Base-by-base conservation (phyloP, 2,888 invertebrate species). In the Dendrolimus pini region DNA sequence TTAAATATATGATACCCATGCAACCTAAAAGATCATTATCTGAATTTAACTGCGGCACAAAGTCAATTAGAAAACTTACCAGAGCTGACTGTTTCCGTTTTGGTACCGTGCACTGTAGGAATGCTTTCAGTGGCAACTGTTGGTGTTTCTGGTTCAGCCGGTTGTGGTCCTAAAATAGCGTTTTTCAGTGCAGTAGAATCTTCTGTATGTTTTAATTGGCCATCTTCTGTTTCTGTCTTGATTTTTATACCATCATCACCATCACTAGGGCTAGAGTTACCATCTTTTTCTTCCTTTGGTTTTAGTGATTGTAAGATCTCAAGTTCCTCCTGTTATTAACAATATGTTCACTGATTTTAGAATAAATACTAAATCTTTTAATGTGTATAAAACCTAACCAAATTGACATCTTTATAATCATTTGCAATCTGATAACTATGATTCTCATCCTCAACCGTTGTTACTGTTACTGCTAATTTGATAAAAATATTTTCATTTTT, bases 291-390 rank as follows among this genome's bases (percentile, higher is more conserved):
- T 56, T 93, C 93, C 78, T 94, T 95, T 0, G 93, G 92, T 69
- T 92, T 94, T 41, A 95, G 85, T 10, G 94, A 92, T 60, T 94
- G 93, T 56, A 95, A 92, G 7, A 94, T 92, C 68, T 94, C 94
- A 14, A 94, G 71, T 84, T 96, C 96, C 65, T 96, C 96, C 92
- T 94, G 80, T 30, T 59, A 79, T 52, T 47, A 47, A 47, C n/a
- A 47, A 30, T 6, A 30, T 30, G 30, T 30, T 30, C 30, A 30
- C 3, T 18, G 18, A 6, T 30, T 30, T 30, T 30, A 30, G 6
- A 57, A 59, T 7, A 58, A 56, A n/a, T 41, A 55, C 6, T 30
- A 30, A 30, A 30, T 30, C 30, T 30, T 30, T 30, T 30, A 30
- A 30, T 30, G 30, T 6, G 30, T 30, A 30, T 6, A 3, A 30